These are phyloP conservation scores for Pseudomyrmex pallidus DNA, from an alignment of 1,140 invertebrate genomes.

Conservation along the genomic window DNA sequence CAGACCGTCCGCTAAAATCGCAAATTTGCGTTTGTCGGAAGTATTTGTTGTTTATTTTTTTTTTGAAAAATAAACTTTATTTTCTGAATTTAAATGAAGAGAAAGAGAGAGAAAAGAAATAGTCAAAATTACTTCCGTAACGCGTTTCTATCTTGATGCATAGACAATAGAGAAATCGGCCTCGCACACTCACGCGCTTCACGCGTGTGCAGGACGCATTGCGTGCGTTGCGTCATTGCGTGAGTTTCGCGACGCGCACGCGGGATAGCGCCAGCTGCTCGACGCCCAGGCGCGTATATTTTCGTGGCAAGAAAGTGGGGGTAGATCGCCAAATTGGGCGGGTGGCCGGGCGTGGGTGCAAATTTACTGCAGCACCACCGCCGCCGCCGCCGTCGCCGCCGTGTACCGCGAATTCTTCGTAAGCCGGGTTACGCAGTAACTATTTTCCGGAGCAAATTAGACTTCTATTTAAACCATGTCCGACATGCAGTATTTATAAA, in stretches of 20 bases:
- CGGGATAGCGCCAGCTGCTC: constrained; percentile 75
- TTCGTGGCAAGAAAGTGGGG: constrained; percentile 39
- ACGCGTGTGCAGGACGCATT: constrained; percentile 36
- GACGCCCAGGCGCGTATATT: constrained; percentile 60
- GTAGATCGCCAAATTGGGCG: constrained; percentile 54
- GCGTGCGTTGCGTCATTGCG: constrained; percentile 60
- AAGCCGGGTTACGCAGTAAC: too few relatives aligned
- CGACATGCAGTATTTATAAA: too few relatives aligned
- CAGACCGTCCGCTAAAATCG: too few relatives aligned
- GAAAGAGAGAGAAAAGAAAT: too few relatives aligned
- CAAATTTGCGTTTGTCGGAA: too few relatives aligned
- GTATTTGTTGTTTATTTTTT: too few relatives aligned
- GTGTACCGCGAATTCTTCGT: constrained; percentile 11
- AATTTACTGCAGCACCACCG: constrained; percentile 67
- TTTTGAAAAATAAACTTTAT: too few relatives aligned
- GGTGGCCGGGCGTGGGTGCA: constrained; percentile 66
- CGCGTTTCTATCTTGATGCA: constrained; percentile 4
- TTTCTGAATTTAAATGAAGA: too few relatives aligned
- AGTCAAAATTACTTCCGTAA: background rate
- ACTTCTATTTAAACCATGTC: too few relatives aligned
- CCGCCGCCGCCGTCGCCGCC: background rate
- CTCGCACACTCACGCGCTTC: constrained; percentile 30
- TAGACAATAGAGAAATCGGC: constrained; percentile 5
- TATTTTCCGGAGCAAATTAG: too few relatives aligned
- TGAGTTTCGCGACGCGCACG: constrained; percentile 71